Conservation (phyloP, 2,888 invertebrate genomes). For the Leptothorax acervorum region DNA sequence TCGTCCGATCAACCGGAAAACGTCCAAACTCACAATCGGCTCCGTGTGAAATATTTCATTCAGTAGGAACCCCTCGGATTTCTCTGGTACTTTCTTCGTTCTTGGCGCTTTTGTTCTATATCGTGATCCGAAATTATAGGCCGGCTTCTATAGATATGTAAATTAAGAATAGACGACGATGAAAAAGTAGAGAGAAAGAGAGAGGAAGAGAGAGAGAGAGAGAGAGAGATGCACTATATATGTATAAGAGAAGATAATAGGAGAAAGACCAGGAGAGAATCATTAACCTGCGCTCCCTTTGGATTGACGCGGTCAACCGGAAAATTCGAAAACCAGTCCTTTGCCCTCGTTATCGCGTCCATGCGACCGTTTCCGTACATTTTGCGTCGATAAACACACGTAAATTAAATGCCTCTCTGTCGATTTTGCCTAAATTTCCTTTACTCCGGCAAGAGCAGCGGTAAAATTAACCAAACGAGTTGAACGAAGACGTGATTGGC, state of each 20-base stretch:
- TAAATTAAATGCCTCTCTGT: slow-evolving; percentile 46
- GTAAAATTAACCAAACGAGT: slow-evolving; percentile 36
- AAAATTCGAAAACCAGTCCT: slow-evolving; percentile 75
- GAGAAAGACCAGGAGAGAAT: slow-evolving; percentile 55
- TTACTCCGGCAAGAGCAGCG: slow-evolving; percentile 10
- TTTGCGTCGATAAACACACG: slow-evolving; percentile 60
- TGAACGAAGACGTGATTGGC: slow-evolving; percentile 28
- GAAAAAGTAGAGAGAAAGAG: slow-evolving; percentile 18
- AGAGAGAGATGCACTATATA: neutral
- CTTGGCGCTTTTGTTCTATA: slow-evolving; percentile 38
- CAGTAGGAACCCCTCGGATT: slow-evolving; percentile 74
- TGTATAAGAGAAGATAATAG: slow-evolving; percentile 32
- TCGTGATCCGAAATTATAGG: slow-evolving; percentile 65
- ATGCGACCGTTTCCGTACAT: slow-evolving; percentile 63
- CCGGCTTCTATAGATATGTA: slow-evolving; percentile 63
- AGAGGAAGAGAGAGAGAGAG: slow-evolving; percentile 7
- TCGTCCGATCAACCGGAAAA: slow-evolving; percentile 83
- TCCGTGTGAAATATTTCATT: slow-evolving; percentile 82
- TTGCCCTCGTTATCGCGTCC: slow-evolving; percentile 61
- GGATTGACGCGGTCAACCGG: slow-evolving; percentile 68
- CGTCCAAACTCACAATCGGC: slow-evolving; percentile 81
- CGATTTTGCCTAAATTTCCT: slow-evolving; percentile 41
- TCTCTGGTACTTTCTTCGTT: slow-evolving; percentile 25
- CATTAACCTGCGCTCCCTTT: slow-evolving; percentile 71
- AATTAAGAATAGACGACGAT: slow-evolving; percentile 57